Conservation (phyloP, 92 coral and sea anemone genomes). For the Parazoanthus swiftii region DNA sequence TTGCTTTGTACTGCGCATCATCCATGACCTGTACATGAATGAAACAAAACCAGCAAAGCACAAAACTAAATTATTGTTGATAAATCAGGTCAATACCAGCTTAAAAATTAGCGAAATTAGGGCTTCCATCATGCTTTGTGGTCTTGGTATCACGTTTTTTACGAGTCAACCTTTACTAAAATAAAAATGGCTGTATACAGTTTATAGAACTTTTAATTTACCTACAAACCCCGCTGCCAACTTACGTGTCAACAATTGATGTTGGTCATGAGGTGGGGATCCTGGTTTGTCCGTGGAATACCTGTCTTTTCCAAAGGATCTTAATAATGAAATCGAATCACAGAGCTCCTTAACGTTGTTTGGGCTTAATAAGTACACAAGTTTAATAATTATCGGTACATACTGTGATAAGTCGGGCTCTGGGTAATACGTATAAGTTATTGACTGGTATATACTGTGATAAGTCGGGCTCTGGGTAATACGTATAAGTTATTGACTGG, state of each 20-base stretch:
- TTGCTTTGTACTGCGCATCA: too few species aligned
- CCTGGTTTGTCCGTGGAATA: neutral
- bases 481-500: neutral
- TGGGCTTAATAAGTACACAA: neutral
- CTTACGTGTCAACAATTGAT: slow-evolving; percentile 10
- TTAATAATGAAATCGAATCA: neutral
- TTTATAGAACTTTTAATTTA: neutral
- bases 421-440: neutral
- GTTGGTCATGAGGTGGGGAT: slow-evolving; percentile 23
- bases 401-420: neutral
- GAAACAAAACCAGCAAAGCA: too few species aligned
- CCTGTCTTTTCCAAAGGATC: slow-evolving; percentile 18
- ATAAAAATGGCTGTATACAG: neutral
- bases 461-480: neutral
- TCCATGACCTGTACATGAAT: too few species aligned
- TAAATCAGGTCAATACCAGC: too few species aligned
- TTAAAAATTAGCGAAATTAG: too few species aligned
- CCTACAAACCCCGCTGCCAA: neutral
- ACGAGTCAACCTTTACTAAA: too few species aligned
- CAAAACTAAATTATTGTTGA: too few species aligned
- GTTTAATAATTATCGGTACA: neutral
- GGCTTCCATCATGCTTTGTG: too few species aligned
- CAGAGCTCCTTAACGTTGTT: too few species aligned
- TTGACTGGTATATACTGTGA: neutral
- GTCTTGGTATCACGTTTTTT: too few species aligned